Percentiles rank a stretch among this genome's conserved stretches.
phyloP scores from a whole-genome alignment of 2,888 invertebrate genomes.

The Drosophila merina region DNA sequence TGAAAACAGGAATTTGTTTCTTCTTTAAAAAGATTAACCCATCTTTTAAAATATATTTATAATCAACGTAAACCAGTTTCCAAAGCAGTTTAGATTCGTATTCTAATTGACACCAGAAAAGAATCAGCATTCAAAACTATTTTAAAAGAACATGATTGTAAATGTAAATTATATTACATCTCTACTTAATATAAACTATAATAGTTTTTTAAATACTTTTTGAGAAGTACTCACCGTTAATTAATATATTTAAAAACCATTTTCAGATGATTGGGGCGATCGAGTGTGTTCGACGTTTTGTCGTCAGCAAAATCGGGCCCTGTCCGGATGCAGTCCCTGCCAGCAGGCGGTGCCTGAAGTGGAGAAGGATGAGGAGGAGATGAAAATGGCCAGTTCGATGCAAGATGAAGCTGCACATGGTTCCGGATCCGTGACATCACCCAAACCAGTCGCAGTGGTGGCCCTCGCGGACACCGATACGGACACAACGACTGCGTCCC shows the following conservation, averaged over 20 bases:
- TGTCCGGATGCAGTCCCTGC: slow-evolving; percentile 81
- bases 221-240: not conserved
- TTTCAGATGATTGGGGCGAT: slow-evolving; percentile 37
- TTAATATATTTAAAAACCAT: not conserved
- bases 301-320: slow-evolving; percentile 62
- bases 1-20: too few species aligned
- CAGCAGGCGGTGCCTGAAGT: slow-evolving; percentile 41
- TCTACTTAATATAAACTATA: too few species aligned
- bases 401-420: slow-evolving; percentile 57
- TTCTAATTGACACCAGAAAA: too few species aligned
- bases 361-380: slow-evolving; percentile 11
- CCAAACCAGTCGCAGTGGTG: not conserved
- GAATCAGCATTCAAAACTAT: too few species aligned
- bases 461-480: not conserved
- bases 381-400: slow-evolving; percentile 50
- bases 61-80: too few species aligned
- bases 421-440: slow-evolving; percentile 20
- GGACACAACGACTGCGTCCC: slow-evolving; percentile 46
- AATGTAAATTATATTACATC: too few species aligned
- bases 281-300: slow-evolving; percentile 79
- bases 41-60: too few species aligned
- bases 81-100: too few species aligned
- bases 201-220: too few species aligned
- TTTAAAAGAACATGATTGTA: too few species aligned
- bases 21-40: too few species aligned